phyloP scores from a whole-genome alignment of 1,140 invertebrate genomes.

The Acromyrmex charruanus region DNA sequence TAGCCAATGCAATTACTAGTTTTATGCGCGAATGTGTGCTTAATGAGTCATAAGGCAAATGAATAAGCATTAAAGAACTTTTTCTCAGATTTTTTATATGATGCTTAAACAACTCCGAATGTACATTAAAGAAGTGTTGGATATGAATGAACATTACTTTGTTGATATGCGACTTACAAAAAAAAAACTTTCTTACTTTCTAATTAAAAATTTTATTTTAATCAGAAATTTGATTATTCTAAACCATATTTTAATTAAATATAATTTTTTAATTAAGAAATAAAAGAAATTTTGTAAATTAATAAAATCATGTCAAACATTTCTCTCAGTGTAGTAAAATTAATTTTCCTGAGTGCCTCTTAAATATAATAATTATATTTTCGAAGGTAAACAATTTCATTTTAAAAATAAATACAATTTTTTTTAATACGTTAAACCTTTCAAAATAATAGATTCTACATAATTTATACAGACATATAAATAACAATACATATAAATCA shows the following conservation, averaged over 20 bases:
- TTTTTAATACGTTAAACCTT: neutral
- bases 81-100: neutral
- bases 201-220: too few species aligned
- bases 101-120: neutral
- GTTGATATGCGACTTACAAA: too few species aligned
- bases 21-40: conserved; percentile 20
- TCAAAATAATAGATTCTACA: neutral
- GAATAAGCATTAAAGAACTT: neutral
- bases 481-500: neutral
- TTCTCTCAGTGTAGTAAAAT: neutral
- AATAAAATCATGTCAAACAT: too few species aligned
- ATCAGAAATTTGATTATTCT: too few species aligned
- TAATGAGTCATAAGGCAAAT: conserved; percentile 27
- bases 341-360: neutral
- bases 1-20: conserved; percentile 14
- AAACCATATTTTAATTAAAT: too few species aligned
- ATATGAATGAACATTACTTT: too few species aligned
- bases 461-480: neutral
- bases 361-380: conserved; percentile 10
- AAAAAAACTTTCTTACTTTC: too few species aligned
- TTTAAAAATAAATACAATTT: neutral
- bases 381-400: neutral
- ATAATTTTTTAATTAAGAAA: too few species aligned
- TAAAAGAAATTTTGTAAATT: too few species aligned
- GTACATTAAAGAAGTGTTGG: neutral